These are phyloP conservation scores for Andricus grossulariae DNA, from an alignment of 1,140 invertebrate species.

Conservation along the genomic window DNA sequence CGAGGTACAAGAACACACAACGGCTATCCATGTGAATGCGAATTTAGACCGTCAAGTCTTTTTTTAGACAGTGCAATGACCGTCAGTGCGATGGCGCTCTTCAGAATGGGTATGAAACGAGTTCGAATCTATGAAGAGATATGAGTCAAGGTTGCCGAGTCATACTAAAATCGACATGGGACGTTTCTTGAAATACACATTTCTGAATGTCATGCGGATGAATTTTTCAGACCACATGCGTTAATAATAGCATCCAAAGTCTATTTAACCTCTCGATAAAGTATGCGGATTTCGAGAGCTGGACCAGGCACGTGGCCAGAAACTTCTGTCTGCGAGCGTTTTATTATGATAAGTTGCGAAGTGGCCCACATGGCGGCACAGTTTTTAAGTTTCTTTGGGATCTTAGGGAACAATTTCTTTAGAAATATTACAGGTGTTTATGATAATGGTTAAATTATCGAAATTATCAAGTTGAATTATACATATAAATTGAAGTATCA, in stretches of 20 bases:
- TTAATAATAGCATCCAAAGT: neutral
- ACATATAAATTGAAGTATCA: no score
- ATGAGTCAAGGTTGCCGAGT: slow-evolving; percentile 17
- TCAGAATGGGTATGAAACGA: neutral
- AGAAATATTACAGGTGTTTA: no score
- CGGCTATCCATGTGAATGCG: neutral
- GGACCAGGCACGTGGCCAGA: slow-evolving; percentile 29
- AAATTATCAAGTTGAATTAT: no score
- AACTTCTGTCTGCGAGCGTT: slow-evolving; percentile 15
- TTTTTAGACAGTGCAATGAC: slow-evolving; percentile 22
- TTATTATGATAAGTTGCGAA: slow-evolving; percentile 19
- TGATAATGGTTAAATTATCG: no score
- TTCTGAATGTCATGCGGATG: neutral
- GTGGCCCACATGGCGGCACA: neutral
- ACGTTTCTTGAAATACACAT: neutral
- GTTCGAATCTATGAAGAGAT: neutral
- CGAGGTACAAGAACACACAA: neutral
- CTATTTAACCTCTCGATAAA: slow-evolving; percentile 13
- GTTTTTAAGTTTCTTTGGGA: neutral
- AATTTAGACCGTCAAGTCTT: neutral
- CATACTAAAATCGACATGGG: neutral
- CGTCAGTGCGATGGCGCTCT: neutral
- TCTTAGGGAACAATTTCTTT: no score
- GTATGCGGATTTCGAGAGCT: slow-evolving; percentile 4
- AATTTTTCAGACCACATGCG: neutral